Percentiles rank a stretch among this genome's conserved stretches.
Evolutionary conservation across 2,113 vertebrate species (phyloP).

Genomic region (Acanthisitta chloris): DNA sequence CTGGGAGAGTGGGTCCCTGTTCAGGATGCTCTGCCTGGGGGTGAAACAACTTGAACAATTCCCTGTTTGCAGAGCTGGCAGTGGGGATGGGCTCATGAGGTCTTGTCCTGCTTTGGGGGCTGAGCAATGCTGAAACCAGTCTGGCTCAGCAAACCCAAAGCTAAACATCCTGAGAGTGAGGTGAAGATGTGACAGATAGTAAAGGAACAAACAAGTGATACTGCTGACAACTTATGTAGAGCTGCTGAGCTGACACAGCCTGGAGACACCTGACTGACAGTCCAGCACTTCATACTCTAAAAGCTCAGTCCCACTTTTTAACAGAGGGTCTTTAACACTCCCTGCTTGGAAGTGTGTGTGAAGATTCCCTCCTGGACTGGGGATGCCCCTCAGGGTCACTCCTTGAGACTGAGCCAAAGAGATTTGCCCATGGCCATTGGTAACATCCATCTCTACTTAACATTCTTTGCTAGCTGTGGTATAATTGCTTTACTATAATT

Average conservation of each 20-base stretch:
- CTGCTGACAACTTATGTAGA: not conserved
- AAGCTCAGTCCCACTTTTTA: not conserved
- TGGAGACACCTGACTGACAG: not conserved
- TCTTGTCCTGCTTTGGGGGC: not conserved
- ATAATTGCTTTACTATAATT: not conserved
- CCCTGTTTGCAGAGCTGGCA: not conserved
- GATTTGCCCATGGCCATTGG: not conserved
- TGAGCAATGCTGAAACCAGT: not conserved
- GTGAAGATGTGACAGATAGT: not conserved
- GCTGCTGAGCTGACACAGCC: not conserved
- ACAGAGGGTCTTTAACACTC: not conserved
- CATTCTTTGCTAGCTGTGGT: not conserved
- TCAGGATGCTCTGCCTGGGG: not conserved
- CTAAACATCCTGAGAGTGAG: not conserved
- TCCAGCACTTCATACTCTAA: not conserved
- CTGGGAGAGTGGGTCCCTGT: too few species aligned
- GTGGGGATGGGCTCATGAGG: too few species aligned
- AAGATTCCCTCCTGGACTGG: not conserved
- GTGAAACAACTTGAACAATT: not conserved
- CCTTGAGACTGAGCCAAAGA: not conserved
- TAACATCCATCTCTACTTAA: not conserved
- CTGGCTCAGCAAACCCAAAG: not conserved
- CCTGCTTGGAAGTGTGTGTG: not conserved
- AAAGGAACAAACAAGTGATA: not conserved
- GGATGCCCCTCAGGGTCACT: not conserved